Evolutionary conservation across 2,113 vertebrate species (phyloP), one percentile per base, ranked within the genome.

Genomic region (Tragelaphus imberbis): DNA sequence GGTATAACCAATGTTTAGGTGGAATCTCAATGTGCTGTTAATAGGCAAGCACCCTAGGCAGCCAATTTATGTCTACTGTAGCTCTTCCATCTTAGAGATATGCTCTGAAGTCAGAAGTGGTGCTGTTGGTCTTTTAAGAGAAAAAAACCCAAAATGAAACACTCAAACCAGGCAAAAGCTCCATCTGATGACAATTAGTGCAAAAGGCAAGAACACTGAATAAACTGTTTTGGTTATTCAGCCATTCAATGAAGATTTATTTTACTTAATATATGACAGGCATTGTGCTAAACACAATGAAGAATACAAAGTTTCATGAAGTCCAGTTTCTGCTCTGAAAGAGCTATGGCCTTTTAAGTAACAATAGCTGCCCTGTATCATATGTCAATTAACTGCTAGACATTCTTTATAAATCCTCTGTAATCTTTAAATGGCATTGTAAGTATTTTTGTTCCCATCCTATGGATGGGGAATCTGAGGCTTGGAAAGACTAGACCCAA

Each of bases 121-220:
- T 75, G 30, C 28, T 94, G 7, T 82, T 92, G 27, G 6, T 82
- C 40, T 82, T 61, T 90, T 44, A 59, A 27, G 16, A 15, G 17
- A 8, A 19, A 84, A 63, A 49, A 49, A 49, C 2, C 49, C 27
- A 36, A 71, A 40, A 71, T 40, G 71, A 44, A 44, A 44, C 59
- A 44, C 80, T 77, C 55, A 51, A 97, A 65, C 88, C 61, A 91
- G 82, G 47, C 59, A 91, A 95, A 94, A 95, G 25, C 68, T 79
- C 90, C 95, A 95, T 96, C 96, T 97, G 96, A 96, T 94, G 94
- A 44, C 86, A 93, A 96, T 98, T 94, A 96, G 56, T 81, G 49
- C 84, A 91, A 90, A 93, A 90, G 65, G 30, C 94, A 88, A 86
- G 71, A 95, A 5, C 81, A 86, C 23, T 84, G 71, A 92, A 79